These are phyloP conservation scores for Pasiphila rectangulata DNA, from an alignment of 2,888 invertebrate genomes.

Conservation along the genomic window DNA sequence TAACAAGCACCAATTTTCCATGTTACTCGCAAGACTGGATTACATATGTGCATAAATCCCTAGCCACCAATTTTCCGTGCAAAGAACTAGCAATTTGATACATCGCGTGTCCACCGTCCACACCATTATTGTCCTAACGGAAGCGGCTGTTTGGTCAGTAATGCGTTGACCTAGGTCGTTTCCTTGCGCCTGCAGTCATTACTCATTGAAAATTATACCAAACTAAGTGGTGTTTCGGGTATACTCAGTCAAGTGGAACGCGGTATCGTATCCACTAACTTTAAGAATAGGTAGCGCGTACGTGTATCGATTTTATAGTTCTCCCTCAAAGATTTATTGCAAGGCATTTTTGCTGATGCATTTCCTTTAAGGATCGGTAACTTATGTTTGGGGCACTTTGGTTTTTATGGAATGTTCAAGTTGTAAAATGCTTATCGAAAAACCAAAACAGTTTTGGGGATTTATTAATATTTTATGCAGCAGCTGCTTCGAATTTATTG, in stretches of 20 bases:
- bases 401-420: slow-evolving; percentile 22
- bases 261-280: slow-evolving; percentile 30
- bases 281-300: slow-evolving; percentile 37
- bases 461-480: slow-evolving; percentile 21
- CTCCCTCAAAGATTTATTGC: slow-evolving; percentile 48
- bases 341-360: slow-evolving; percentile 47
- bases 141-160: slow-evolving; percentile 55
- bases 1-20: not conserved
- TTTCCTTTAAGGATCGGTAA: slow-evolving; percentile 37
- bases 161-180: slow-evolving; percentile 72
- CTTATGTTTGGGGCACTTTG: slow-evolving; percentile 29
- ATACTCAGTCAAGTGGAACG: slow-evolving; percentile 57
- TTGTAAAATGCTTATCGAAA: slow-evolving; percentile 18
- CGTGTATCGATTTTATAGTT: slow-evolving; percentile 47
- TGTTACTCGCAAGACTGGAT: too few relatives aligned
- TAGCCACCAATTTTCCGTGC: slow-evolving; percentile 1
- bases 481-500: slow-evolving; percentile 1
- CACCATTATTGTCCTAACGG: slow-evolving; percentile 44
- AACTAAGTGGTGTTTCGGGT: slow-evolving; percentile 76
- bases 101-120: slow-evolving; percentile 35
- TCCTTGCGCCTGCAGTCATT: slow-evolving; percentile 56
- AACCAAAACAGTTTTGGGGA: slow-evolving; percentile 14
- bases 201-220: slow-evolving; percentile 77
- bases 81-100: slow-evolving; percentile 10
- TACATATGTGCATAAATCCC: not conserved